phyloP scores from a whole-genome alignment of 2,113 vertebrate species.

The Typhlomys cinereus region DNA sequence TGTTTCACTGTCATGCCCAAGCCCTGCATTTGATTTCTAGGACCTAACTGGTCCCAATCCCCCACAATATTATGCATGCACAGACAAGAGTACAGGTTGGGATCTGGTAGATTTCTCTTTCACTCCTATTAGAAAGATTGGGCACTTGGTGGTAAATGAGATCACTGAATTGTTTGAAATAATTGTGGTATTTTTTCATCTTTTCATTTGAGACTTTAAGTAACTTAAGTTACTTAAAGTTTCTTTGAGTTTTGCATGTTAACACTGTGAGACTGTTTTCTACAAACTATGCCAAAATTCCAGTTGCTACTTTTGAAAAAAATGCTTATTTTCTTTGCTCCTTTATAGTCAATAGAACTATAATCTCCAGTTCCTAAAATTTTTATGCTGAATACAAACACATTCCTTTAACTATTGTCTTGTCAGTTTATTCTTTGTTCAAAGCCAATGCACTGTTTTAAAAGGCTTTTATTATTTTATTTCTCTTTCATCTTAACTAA shows the following conservation, averaged over 20 bases:
- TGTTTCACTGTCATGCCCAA: background rate
- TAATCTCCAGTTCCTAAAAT: background rate
- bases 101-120: background rate
- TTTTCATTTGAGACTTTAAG: background rate
- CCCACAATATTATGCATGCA: background rate
- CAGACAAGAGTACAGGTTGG: background rate
- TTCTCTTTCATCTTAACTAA: background rate
- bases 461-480: background rate
- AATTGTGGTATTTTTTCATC: background rate
- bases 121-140: background rate
- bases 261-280: background rate
- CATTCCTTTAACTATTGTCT: background rate
- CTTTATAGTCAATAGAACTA: background rate
- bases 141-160: background rate
- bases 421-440: background rate
- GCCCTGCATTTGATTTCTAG: background rate
- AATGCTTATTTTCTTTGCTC: background rate
- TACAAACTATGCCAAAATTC: background rate
- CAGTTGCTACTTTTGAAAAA: background rate
- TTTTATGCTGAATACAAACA: background rate
- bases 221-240: background rate
- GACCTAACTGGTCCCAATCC: no score
- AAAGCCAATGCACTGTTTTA: background rate
- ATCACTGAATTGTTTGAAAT: background rate
- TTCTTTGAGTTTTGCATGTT: background rate